A percentile compares a stretch with the other conserved stretches of the same genome.
phyloP scores from a whole-genome alignment of 2,888 invertebrate genomes.

The Hecatera dysodea region DNA sequence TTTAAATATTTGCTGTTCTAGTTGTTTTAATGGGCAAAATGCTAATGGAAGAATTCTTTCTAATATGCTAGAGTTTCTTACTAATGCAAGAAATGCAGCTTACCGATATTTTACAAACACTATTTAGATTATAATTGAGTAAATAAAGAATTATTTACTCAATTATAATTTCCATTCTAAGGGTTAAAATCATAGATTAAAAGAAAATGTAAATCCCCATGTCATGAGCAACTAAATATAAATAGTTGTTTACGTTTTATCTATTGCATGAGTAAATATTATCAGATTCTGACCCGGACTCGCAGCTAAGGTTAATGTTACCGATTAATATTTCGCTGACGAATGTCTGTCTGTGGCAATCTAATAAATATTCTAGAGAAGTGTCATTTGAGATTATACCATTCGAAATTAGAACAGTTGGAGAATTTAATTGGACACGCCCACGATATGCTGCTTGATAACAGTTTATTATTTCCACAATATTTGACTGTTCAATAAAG shows the following conservation, averaged over 20 bases:
- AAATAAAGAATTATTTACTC: too few relatives aligned
- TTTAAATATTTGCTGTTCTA: constrained; percentile 31
- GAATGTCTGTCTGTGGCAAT: constrained; percentile 32
- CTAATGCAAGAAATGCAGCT: neutral
- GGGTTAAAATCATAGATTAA: constrained; percentile 4
- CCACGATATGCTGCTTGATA: constrained; percentile 30
- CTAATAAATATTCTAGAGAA: constrained; percentile 45
- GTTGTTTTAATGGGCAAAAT: neutral
- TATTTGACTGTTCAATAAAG: constrained; percentile 24
- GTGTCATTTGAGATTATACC: constrained; percentile 28
- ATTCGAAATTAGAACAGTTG: constrained; percentile 42
- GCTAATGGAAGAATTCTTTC: neutral
- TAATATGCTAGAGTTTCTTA: constrained; percentile 2
- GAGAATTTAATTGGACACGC: constrained; percentile 50
- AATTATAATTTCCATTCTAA: constrained; percentile 12
- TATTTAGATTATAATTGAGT: neutral
- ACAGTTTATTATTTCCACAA: constrained; percentile 23
- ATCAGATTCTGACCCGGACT: constrained; percentile 64
- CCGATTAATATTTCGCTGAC: constrained; percentile 50
- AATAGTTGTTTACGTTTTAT: constrained; percentile 42
- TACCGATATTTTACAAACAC: neutral
- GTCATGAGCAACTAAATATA: neutral
- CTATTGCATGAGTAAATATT: constrained; percentile 48
- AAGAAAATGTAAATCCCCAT: constrained; percentile 41
- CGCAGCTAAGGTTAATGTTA: constrained; percentile 52